Evolutionary conservation across 2,888 invertebrate genomes (phyloP).

Genomic region (Sarcophaga carnaria): DNA sequence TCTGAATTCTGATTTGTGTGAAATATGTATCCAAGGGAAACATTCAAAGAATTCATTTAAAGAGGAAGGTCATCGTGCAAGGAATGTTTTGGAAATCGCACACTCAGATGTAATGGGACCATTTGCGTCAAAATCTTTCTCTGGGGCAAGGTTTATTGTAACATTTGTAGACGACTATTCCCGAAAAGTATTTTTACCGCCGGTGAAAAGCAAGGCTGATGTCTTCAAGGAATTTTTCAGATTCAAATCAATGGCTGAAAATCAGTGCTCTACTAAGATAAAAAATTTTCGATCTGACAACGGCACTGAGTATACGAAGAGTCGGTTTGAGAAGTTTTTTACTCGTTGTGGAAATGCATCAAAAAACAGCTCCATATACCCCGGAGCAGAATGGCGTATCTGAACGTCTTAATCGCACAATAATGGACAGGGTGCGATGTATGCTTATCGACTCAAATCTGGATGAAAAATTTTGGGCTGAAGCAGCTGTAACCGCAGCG

Average conservation of each 20-base stretch:
- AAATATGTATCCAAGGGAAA: conserved; percentile 72
- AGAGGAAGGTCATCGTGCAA: too few relatives aligned
- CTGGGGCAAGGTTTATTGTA: conserved; percentile 73
- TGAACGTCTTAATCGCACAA: conserved; percentile 52
- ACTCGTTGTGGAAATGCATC: conserved; percentile 44
- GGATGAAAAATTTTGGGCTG: too few relatives aligned
- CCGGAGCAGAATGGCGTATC: conserved; percentile 55
- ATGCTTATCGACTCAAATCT: too few relatives aligned
- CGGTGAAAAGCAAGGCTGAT: conserved; percentile 55
- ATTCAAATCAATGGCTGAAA: too few relatives aligned
- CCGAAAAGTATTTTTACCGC: conserved; percentile 64
- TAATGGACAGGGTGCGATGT: conserved; percentile 18
- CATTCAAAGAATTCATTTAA: conserved; percentile 67
- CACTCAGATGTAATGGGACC: too few relatives aligned
- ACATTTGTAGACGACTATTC: conserved; percentile 77
- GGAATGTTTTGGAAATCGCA: too few relatives aligned
- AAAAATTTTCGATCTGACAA: not conserved
- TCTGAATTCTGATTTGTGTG: conserved; percentile 51
- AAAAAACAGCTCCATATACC: conserved; percentile 51
- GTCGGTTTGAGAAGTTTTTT: conserved; percentile 1
- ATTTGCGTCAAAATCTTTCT: too few relatives aligned
- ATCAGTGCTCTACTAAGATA: not conserved
- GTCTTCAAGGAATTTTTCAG: too few relatives aligned
- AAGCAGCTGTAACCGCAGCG: too few relatives aligned
- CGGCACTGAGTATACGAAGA: conserved; percentile 9